Evolutionary conservation across 2,797 vertebrate species (phyloP), one percentile per base, ranked within the genome.

Genomic region (Sarcophilus harrisii): DNA sequence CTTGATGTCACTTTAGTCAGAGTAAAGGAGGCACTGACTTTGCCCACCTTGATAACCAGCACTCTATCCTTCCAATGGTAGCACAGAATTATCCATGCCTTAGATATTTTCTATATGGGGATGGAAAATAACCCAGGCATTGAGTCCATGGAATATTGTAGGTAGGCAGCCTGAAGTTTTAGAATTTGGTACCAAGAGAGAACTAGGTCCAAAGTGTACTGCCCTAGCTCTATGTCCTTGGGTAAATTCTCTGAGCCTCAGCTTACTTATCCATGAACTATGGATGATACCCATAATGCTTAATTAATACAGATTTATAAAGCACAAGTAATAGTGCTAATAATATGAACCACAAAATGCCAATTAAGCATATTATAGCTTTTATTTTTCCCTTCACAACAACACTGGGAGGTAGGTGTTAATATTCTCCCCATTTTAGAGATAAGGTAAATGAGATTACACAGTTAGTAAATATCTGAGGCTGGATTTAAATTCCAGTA

Each of bases 141-240:
- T 11, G n/a, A n/a, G 0, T 62, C 66, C 32, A 5, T 38, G 6
- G 66, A 73, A 18, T 73, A 73, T 13, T 73, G 16, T 16, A 73
- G 21, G n/a, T 21, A 38, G 16, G 32, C 5, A 73, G 32, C 66
- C n/a, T 73, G 32, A 73, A 6, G 16, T 38, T 3, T 18, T 2
- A 73, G 16, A 73, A 21, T 16, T 38, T 28, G 1, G n/a, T 16
- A 38, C 5, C 32, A 73, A 73, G 66, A 18, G 1, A 38, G n/a
- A 73, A n/a, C n/a, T 73, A 73, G 5, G 14, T 73, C 38, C 66
- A 38, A 73, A 38, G 18, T 73, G 5, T n/a, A 73, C 66, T 8
- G 3, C 14, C 38, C n/a, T 21, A 38, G 5, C 14, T 3, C 52
- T 3, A 1, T 45, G 28, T 8, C 57, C 1, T 27, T 0, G 57